phyloP scores from a whole-genome alignment of 2,113 vertebrate species.

The Antigone vipio region DNA sequence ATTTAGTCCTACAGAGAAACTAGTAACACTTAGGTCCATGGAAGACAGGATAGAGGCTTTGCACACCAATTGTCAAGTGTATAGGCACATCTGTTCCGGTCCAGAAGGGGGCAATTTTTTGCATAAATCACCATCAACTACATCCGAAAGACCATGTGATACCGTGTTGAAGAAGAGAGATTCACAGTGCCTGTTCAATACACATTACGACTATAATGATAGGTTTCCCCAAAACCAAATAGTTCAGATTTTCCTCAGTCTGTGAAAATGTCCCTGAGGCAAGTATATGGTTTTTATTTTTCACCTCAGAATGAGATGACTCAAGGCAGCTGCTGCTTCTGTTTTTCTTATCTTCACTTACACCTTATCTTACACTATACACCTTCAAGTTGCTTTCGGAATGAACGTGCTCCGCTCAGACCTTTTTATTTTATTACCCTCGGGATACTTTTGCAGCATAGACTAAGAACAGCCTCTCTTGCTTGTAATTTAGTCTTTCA shows the following conservation, averaged over 20 bases:
- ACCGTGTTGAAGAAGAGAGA: neutral
- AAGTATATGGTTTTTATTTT: neutral
- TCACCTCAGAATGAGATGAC: neutral
- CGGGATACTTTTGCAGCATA: conserved; percentile 30
- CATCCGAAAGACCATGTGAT: neutral
- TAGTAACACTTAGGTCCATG: neutral
- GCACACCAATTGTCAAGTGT: neutral
- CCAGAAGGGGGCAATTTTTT: neutral
- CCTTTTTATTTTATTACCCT: conserved; percentile 46
- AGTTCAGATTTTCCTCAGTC: neutral
- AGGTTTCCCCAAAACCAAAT: neutral
- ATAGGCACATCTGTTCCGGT: neutral
- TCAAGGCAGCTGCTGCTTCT: neutral
- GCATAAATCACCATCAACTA: neutral
- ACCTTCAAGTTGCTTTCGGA: neutral
- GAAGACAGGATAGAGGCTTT: neutral
- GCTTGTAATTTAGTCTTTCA: conserved; percentile 52
- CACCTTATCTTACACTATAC: neutral
- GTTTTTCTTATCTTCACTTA: neutral
- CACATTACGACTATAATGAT: neutral
- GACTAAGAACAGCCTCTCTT: conserved; percentile 32
- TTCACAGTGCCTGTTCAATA: neutral
- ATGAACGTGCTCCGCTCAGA: conserved; percentile 1
- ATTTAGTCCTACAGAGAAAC: neutral
- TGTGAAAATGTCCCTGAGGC: neutral